Evolutionary conservation across 2,797 vertebrate species (phyloP).

Genomic region (Odontamblyopus lacepedii): DNA sequence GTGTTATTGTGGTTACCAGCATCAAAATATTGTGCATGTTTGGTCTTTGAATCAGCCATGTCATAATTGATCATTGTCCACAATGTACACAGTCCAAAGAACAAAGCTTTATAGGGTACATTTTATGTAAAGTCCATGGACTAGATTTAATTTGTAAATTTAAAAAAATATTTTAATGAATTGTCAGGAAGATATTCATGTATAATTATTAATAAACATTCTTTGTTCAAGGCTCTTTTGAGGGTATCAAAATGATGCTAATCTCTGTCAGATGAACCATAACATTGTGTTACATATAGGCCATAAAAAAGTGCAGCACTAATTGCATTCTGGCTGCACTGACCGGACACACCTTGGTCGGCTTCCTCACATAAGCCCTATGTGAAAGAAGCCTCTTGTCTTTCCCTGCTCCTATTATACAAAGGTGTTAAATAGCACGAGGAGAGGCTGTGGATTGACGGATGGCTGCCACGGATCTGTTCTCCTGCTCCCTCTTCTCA

Average conservation of each 20-base stretch:
- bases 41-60: not conserved
- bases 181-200: not conserved
- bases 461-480: slow-evolving; percentile 38
- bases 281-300: not conserved
- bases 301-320: not conserved
- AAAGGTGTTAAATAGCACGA: slow-evolving; percentile 59
- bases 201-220: not conserved
- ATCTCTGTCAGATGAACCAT: not conserved
- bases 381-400: slow-evolving; percentile 55
- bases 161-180: not conserved
- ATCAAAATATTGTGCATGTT: no score
- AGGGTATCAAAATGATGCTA: not conserved
- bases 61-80: not conserved
- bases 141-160: not conserved
- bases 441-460: slow-evolving; percentile 40
- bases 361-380: slow-evolving; percentile 45
- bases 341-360: slow-evolving; percentile 29
- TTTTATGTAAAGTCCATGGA: not conserved
- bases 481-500: slow-evolving; percentile 51
- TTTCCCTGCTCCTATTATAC: slow-evolving; percentile 51
- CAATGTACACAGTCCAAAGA: not conserved
- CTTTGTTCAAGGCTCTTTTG: not conserved
- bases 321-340: not conserved
- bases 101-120: not conserved
- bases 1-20: no score